phyloP scores from a whole-genome alignment of 2,797 vertebrate genomes.

The Clarias pachynema region DNA sequence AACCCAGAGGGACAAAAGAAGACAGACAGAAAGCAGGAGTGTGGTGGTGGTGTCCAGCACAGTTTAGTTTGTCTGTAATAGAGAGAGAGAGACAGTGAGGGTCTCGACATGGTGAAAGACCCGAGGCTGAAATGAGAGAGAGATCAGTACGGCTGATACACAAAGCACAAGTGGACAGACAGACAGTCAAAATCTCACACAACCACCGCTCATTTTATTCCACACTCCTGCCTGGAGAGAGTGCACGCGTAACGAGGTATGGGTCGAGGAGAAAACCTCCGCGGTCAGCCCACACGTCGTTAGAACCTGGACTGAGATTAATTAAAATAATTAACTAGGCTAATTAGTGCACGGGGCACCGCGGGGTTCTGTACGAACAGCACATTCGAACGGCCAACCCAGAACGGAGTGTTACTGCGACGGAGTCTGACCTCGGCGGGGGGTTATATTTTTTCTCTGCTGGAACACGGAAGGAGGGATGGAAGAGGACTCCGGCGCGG shows the following conservation, averaged over 20 bases:
- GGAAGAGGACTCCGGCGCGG: background rate
- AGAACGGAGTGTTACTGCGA: background rate
- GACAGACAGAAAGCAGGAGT: background rate
- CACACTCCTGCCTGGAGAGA: background rate
- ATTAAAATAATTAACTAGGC: slow-evolving; percentile 24
- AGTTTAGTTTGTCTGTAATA: slow-evolving; percentile 7
- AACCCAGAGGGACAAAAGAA: background rate
- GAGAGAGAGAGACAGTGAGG: background rate
- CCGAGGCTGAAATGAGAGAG: slow-evolving; percentile 4
- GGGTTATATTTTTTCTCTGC: background rate
- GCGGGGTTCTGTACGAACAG: slow-evolving; percentile 1
- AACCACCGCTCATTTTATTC: background rate
- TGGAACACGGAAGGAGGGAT: background rate
- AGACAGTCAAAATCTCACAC: background rate
- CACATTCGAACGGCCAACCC: background rate
- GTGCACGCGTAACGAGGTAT: background rate
- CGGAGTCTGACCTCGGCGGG: background rate
- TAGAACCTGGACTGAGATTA: slow-evolving; percentile 17
- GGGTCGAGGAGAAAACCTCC: slow-evolving; percentile 5
- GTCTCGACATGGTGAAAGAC: background rate
- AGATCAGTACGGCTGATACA: background rate
- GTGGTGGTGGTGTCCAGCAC: background rate
- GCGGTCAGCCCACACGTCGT: background rate
- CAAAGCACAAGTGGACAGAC: background rate
- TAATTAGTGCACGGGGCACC: slow-evolving; percentile 3